Percentiles rank a stretch among this genome's conserved stretches.
Conservation (phyloP, 2,113 vertebrate genomes). For the Megaptera novaeangliae region DNA sequence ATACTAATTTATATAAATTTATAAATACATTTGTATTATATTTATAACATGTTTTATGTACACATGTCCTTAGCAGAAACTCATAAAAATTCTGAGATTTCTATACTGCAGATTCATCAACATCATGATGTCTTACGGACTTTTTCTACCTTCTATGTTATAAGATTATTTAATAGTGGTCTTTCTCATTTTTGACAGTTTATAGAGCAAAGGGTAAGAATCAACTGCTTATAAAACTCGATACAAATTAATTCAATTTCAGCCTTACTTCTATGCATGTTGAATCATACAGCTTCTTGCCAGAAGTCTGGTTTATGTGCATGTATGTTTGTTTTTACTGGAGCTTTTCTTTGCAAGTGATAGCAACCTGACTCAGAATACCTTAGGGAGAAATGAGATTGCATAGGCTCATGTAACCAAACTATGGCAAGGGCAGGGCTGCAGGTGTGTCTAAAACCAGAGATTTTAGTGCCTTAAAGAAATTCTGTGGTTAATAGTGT, state of each 20-base stretch:
- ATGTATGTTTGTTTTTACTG: background rate
- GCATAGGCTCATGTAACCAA: background rate
- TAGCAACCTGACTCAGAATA: background rate
- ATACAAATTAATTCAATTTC: background rate
- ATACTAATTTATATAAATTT: background rate
- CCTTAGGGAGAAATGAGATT: background rate
- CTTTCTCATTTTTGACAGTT: background rate
- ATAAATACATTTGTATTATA: background rate
- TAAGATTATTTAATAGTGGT: background rate
- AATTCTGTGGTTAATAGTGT: background rate
- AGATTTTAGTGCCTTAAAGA: background rate
- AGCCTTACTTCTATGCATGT: background rate
- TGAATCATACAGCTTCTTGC: background rate
- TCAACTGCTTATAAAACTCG: background rate
- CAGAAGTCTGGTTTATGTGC: background rate
- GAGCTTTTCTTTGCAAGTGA: background rate
- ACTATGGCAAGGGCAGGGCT: background rate
- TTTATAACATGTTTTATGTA: background rate
- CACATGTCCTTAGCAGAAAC: background rate
- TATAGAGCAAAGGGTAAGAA: background rate
- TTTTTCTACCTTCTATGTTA: background rate
- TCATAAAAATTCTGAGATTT: background rate
- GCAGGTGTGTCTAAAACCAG: background rate
- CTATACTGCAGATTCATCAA: background rate
- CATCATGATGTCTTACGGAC: background rate